phyloP scores from a whole-genome alignment of 2,797 vertebrate genomes.

The Pagetopsis macropterus region DNA sequence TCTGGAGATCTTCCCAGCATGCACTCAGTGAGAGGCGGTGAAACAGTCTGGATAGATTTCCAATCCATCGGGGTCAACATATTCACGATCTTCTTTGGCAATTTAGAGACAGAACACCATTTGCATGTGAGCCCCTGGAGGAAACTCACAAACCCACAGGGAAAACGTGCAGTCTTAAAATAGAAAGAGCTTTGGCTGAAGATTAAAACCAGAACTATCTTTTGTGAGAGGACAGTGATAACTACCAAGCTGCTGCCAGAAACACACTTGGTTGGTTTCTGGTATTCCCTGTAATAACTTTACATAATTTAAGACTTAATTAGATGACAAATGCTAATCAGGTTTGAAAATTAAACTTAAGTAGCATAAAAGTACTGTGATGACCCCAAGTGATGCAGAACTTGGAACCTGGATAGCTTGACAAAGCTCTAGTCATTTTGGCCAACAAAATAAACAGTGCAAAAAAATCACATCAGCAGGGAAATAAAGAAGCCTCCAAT shows the following conservation, averaged over 20 bases:
- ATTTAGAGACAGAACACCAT: constrained; percentile 35
- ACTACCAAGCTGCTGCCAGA: constrained; percentile 7
- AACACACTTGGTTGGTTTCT: constrained; percentile 11
- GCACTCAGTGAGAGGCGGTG: constrained; percentile 4
- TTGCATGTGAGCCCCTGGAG: constrained; percentile 44
- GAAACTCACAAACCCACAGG: constrained; percentile 25
- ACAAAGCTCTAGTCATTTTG: constrained; percentile 22
- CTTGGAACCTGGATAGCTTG: constrained; percentile 10
- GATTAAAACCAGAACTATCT: constrained; percentile 35
- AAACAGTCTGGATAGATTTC: constrained; percentile 32
- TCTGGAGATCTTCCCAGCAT: constrained; percentile 10
- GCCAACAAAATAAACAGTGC: constrained; percentile 31
- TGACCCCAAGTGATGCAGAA: constrained; percentile 19
- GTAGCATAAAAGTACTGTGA: not conserved
- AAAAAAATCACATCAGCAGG: constrained; percentile 46
- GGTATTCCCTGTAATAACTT: not conserved
- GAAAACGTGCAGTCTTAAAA: constrained; percentile 38
- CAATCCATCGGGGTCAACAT: constrained; percentile 42
- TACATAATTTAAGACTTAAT: constrained; percentile 8
- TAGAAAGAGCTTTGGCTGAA: constrained; percentile 35
- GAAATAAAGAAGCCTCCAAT: constrained; percentile 53
- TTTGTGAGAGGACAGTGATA: constrained; percentile 8
- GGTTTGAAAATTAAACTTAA: not conserved
- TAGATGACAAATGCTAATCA: not conserved
- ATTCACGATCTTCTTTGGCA: constrained; percentile 38